Conservation (phyloP, 2,113 vertebrate species). For the Bos javanicus region DNA sequence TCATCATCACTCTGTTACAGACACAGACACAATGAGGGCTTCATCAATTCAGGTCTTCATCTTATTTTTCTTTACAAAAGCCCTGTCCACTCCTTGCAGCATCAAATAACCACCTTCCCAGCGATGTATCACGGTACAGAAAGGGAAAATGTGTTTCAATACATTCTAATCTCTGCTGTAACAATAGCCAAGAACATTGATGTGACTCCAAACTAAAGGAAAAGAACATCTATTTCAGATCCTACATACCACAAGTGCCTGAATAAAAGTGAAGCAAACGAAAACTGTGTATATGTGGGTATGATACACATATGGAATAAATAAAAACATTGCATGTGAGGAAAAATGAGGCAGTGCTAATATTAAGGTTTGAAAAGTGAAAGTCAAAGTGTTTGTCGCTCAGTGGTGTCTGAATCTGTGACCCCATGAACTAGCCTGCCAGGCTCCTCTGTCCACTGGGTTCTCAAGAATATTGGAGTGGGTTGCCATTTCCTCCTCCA, state of each 20-base stretch:
- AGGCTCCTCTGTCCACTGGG: background rate
- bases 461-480: background rate
- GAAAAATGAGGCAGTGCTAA: background rate
- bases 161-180: background rate
- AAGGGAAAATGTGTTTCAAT: background rate
- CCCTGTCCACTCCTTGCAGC: background rate
- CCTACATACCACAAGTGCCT: background rate
- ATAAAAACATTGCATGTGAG: background rate
- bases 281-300: background rate
- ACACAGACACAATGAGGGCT: background rate
- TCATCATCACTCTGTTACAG: background rate
- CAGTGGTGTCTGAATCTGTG: background rate
- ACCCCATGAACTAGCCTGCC: background rate
- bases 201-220: background rate
- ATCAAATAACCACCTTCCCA: background rate
- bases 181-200: slow-evolving; percentile 24
- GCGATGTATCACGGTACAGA: background rate
- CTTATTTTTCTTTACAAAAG: slow-evolving; percentile 34
- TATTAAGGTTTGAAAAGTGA: background rate
- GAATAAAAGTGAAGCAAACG: background rate
- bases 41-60: background rate
- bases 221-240: background rate
- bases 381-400: background rate
- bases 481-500: background rate
- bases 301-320: background rate